Evolutionary conservation across 2,113 vertebrate species (phyloP).

Genomic region (Poecilia latipinna): DNA sequence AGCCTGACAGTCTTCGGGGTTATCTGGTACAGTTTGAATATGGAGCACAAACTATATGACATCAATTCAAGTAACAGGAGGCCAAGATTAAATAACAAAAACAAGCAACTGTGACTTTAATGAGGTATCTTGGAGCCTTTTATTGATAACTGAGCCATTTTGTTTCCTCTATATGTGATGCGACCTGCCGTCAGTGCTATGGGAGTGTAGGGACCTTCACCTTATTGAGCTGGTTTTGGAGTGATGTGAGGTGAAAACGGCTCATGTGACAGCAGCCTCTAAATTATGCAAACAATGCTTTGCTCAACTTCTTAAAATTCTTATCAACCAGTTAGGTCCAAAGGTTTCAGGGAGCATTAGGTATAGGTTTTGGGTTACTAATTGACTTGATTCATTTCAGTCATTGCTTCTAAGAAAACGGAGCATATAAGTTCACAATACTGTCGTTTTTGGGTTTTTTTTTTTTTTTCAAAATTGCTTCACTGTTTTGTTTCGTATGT

Average conservation of each 20-base stretch:
- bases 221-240: neutral
- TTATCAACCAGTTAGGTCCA: slow-evolving; percentile 35
- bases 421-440: neutral
- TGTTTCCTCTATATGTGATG: neutral
- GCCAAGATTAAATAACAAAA: neutral
- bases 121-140: neutral
- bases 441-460: too few species aligned
- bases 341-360: slow-evolving; percentile 24
- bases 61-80: neutral
- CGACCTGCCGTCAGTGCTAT: neutral
- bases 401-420: slow-evolving; percentile 7
- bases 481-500: too few species aligned
- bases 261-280: slow-evolving; percentile 22
- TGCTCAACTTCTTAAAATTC: slow-evolving; percentile 20
- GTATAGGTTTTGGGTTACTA: slow-evolving; percentile 19
- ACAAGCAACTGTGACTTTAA: neutral
- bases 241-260: slow-evolving; percentile 45
- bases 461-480: too few species aligned
- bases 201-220: slow-evolving; percentile 8
- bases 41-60: neutral
- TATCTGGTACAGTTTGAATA: neutral
- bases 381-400: slow-evolving; percentile 12
- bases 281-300: slow-evolving; percentile 53
- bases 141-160: neutral
- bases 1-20: too few species aligned